These are phyloP conservation scores for Crotophaga sulcirostris DNA, from an alignment of 2,113 vertebrate genomes.

Conservation along the genomic window DNA sequence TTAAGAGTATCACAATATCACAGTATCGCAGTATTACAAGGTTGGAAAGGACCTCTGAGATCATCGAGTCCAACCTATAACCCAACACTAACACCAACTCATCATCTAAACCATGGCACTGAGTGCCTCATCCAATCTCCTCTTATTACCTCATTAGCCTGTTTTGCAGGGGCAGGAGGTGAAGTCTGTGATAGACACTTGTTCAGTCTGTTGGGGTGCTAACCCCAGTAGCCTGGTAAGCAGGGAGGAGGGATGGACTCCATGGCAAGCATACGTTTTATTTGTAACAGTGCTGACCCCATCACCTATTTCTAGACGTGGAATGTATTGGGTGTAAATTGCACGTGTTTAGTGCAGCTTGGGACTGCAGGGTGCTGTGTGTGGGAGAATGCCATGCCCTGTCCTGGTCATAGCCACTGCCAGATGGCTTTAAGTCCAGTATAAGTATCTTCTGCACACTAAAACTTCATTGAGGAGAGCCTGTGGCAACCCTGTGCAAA, in stretches of 20 bases:
- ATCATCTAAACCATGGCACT: too few relatives aligned
- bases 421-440: background rate
- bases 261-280: rapidly evolving
- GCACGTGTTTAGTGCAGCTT: background rate
- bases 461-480: background rate
- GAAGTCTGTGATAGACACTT: background rate
- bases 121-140: too few relatives aligned
- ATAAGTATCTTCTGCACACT: background rate
- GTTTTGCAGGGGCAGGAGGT: background rate
- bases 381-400: background rate
- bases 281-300: background rate
- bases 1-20: too few relatives aligned
- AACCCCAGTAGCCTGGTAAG: background rate
- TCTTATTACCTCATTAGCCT: too few relatives aligned
- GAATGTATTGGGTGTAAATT: background rate
- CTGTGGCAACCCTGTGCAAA: background rate
- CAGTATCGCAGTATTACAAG: too few relatives aligned
- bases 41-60: too few relatives aligned
- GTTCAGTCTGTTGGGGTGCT: background rate
- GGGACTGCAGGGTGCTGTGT: background rate
- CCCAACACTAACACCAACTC: too few relatives aligned
- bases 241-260: background rate
- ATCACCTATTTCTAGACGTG: background rate
- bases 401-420: background rate
- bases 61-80: too few relatives aligned